Evolutionary conservation across 2,113 vertebrate genomes (phyloP).

Genomic region (Oncorhynchus mykiss): DNA sequence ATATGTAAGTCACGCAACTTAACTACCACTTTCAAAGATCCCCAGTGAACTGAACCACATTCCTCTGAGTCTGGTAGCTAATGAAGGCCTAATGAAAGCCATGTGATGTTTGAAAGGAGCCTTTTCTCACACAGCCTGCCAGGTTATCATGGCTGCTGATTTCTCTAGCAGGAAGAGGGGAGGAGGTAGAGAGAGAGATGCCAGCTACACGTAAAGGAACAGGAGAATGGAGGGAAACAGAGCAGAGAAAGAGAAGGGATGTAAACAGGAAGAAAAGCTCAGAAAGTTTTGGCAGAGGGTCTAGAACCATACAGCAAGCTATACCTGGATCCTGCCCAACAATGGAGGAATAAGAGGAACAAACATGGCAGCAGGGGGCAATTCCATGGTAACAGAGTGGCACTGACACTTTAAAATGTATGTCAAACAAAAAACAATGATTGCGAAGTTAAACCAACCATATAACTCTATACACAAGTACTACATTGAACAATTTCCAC

Average conservation of each 20-base stretch:
- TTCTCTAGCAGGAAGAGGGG: background rate
- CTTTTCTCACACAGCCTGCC: background rate
- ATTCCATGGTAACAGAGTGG: background rate
- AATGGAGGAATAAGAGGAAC: constrained; percentile 13
- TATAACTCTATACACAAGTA: too few relatives aligned
- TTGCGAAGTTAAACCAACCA: too few relatives aligned
- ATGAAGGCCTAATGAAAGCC: background rate
- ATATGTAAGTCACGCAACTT: background rate
- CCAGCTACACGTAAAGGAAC: background rate
- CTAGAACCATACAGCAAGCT: constrained; percentile 6
- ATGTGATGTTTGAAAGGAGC: background rate
- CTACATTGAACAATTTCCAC: too few relatives aligned
- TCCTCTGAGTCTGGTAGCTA: background rate
- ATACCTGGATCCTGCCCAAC: constrained; percentile 8
- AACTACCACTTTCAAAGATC: background rate
- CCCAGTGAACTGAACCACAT: background rate
- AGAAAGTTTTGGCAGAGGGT: constrained; percentile 6
- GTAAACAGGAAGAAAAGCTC: constrained; percentile 1
- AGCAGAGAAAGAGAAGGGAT: background rate
- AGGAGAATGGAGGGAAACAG: background rate
- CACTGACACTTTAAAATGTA: background rate
- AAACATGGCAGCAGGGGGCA: background rate
- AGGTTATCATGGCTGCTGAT: background rate
- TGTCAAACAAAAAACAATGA: too few relatives aligned
- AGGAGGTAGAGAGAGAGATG: constrained; percentile 14